Evolutionary conservation across 2,888 invertebrate species (phyloP).

Genomic region (Hyposoter didymator): DNA sequence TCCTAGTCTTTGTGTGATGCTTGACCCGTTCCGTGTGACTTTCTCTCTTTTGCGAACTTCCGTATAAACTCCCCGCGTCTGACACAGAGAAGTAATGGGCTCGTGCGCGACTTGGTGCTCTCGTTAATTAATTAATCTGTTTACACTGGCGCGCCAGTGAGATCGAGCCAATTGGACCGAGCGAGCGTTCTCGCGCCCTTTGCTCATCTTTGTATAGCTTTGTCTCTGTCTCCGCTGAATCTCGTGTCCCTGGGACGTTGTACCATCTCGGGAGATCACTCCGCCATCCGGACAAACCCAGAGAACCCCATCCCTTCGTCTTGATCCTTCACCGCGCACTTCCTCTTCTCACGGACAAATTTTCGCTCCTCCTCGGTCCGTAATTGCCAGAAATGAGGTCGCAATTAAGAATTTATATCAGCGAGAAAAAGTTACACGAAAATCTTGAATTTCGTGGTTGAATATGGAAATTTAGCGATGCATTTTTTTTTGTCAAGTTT

Average conservation of each 20-base stretch:
- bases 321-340: conserved; percentile 8
- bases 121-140: conserved; percentile 76
- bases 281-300: conserved; percentile 8
- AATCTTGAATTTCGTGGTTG: not conserved
- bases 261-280: conserved; percentile 43
- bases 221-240: conserved; percentile 32
- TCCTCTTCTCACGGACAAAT: not conserved
- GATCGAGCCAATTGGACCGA: conserved; percentile 56
- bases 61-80: conserved; percentile 13
- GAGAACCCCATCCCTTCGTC: conserved; percentile 10
- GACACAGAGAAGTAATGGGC: conserved; percentile 65
- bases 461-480: not conserved
- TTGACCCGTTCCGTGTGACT: conserved; percentile 36
- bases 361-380: not conserved
- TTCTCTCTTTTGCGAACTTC: not conserved
- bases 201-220: conserved; percentile 41
- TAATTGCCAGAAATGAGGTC: conserved; percentile 16
- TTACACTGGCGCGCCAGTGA: conserved; percentile 66
- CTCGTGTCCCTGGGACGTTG: conserved; percentile 18
- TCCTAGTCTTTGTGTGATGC: conserved; percentile 64
- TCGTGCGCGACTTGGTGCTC: conserved; percentile 41
- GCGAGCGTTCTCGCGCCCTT: conserved; percentile 33
- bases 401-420: conserved; percentile 33
- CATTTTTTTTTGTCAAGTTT: not conserved
- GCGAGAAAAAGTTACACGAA: not conserved